Base-by-base conservation (phyloP, 2,888 invertebrate species). In the Ormyrus thymus region DNA sequence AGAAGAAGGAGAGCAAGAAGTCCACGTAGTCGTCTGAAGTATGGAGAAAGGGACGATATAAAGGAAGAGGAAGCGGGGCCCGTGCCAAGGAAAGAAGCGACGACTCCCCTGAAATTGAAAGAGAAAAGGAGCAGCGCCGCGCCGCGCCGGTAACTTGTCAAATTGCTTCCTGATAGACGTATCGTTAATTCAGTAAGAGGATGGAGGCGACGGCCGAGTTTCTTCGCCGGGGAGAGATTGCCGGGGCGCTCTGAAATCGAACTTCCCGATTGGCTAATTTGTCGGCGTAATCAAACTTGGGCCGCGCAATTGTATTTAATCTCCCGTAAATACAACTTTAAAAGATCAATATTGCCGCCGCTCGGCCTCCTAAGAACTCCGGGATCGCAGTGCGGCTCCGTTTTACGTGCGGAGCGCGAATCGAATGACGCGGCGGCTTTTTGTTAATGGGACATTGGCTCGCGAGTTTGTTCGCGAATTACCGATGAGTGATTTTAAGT, bases 101-200 rank as follows among this genome's bases (percentile, higher is more conserved):
- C 45, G 61, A 29, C 29, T 51, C 51, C 3, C 29, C n/a, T 7
- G 45, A 77, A 56, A 65, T 58, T 61, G 59, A 69, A 76, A 70
- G 59, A 78, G 68, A 72, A 68, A 78, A 68, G 61, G 73, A 64
- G 56, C 46, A 62, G 50, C 6, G 65, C 68, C 53, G 61, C 43
- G 61, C 55, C 61, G 55, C 61, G 70, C 61, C 59, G 68, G 58
- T 73, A 68, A 71, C 65, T 72, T 78, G 78, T 73, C 68, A 73
- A 78, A 73, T 78, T 68, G 68, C 56, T 73, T 73, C 61, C 48
- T 59, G 71, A 72, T 77, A 59, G 71, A 77, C 62, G 59, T 59
- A 77, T 72, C 61, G 58, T 59, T 77, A 75, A 68, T 75, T 75
- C 68, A 15, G 68, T 59, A 69, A 76, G 61, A 29, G 76, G 48